Evolutionary conservation across 2,888 invertebrate species (phyloP).

Genomic region (Microdon myrmicae): DNA sequence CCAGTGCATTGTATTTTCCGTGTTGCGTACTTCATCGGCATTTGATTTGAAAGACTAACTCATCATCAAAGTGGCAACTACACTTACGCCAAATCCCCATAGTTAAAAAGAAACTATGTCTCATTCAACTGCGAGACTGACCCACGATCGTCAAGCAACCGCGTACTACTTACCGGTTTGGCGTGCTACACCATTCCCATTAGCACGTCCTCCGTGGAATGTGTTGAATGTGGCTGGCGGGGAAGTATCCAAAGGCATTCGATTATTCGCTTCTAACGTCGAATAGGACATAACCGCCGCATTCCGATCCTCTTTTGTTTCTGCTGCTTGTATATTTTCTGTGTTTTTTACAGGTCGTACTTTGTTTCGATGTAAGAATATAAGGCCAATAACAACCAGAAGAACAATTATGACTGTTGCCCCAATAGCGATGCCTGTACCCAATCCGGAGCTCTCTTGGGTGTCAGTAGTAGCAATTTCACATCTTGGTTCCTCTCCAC

Average conservation of each 20-base stretch:
- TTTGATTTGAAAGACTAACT: too few species aligned
- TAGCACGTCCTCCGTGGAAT: conserved; percentile 58
- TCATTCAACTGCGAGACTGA: too few species aligned
- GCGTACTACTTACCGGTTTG: conserved; percentile 37
- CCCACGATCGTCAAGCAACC: too few species aligned
- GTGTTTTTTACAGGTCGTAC: conserved; percentile 88
- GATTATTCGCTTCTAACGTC: conserved; percentile 76
- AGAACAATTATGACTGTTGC: conserved; percentile 84
- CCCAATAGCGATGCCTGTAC: conserved; percentile 85
- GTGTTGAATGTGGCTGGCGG: conserved; percentile 66
- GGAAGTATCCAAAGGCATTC: conserved; percentile 61
- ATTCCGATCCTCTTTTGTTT: conserved; percentile 85
- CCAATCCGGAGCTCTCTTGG: conserved; percentile 77
- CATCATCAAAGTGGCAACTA: too few species aligned
- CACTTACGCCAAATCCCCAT: neutral
- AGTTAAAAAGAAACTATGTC: conserved; percentile 53
- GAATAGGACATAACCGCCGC: conserved; percentile 91
- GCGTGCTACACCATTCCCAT: conserved; percentile 58
- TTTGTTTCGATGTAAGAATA: conserved; percentile 84
- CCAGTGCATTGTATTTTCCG: too few species aligned
- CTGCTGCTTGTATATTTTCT: conserved; percentile 87
- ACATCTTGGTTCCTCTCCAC: conserved; percentile 86
- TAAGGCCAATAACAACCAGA: conserved; percentile 79
- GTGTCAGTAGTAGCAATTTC: conserved; percentile 77
- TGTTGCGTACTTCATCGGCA: too few species aligned